phyloP scores from a whole-genome alignment of 1,140 invertebrate species.

The Drosophila nasuta region DNA sequence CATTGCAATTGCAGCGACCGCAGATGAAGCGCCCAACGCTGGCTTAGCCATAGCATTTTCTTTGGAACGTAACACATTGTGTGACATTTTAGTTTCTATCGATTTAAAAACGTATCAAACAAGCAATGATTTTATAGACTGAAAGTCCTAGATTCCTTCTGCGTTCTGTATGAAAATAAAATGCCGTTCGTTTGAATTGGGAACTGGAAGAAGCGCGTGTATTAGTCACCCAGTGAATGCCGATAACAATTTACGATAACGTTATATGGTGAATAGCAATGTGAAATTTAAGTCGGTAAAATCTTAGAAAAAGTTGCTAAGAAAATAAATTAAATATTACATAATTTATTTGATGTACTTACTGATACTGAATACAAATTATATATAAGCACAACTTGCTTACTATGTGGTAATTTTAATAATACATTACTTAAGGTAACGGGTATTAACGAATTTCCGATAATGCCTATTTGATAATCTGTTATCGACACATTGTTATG shows the following conservation, averaged over 20 bases:
- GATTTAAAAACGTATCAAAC: conserved; percentile 4
- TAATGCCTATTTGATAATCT: too few species aligned
- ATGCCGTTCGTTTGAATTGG: conserved; percentile 77
- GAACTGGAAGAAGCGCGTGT: conserved; percentile 48
- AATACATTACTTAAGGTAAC: too few species aligned
- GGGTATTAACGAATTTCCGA: too few species aligned
- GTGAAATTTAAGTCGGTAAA: too few species aligned
- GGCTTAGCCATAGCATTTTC: conserved; percentile 57
- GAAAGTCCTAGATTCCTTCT: conserved; percentile 8
- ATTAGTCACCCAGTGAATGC: conserved; percentile 31
- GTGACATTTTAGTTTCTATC: conserved; percentile 56
- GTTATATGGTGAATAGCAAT: background rate
- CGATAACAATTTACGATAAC: conserved; percentile 9
- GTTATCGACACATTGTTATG: too few species aligned
- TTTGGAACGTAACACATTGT: conserved; percentile 62
- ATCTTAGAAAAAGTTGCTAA: too few species aligned
- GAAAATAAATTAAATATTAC: too few species aligned
- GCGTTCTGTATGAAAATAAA: conserved; percentile 62
- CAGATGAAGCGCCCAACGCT: conserved; percentile 10
- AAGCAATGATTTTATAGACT: conserved; percentile 19
- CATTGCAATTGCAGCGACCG: conserved; percentile 17
- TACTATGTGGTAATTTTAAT: too few species aligned
- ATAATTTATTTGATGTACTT: too few species aligned
- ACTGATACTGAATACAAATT: too few species aligned
- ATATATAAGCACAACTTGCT: too few species aligned